Conservation (phyloP, 2,113 vertebrate species). For the Nycticebus coucang region DNA sequence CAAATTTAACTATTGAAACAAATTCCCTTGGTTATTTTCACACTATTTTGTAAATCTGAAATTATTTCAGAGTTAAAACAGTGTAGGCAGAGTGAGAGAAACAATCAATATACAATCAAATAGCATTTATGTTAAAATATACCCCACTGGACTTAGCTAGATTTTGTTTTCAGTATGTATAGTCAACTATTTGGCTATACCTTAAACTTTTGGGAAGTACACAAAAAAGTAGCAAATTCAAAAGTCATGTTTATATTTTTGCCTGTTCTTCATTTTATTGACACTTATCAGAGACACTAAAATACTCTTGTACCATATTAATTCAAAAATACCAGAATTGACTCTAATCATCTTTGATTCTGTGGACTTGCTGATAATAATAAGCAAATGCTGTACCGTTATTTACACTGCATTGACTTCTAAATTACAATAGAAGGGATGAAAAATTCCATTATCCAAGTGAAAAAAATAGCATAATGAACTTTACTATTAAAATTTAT, state of each 20-base stretch:
- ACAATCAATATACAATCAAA: not conserved
- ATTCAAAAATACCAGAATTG: slow-evolving; percentile 66
- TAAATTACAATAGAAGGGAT: slow-evolving; percentile 58
- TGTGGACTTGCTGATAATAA: slow-evolving; percentile 59
- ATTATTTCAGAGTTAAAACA: not conserved
- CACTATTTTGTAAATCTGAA: not conserved
- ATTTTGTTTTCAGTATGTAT: not conserved
- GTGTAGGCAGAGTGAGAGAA: not conserved
- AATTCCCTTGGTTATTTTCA: not conserved
- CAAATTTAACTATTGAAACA: not conserved
- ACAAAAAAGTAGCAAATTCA: not conserved
- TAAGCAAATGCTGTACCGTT: slow-evolving; percentile 50
- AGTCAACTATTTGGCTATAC: not conserved
- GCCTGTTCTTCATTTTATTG: slow-evolving; percentile 46
- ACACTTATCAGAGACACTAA: slow-evolving; percentile 8
- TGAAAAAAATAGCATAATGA: slow-evolving; percentile 45
- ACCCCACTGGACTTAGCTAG: not conserved
- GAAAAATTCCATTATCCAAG: slow-evolving; percentile 63
- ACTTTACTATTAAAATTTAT: slow-evolving; percentile 71
- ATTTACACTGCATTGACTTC: slow-evolving; percentile 72
- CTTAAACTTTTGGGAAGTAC: not conserved
- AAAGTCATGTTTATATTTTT: slow-evolving; percentile 13
- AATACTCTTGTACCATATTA: slow-evolving; percentile 51
- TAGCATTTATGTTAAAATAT: not conserved
- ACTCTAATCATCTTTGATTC: slow-evolving; percentile 58